A percentile compares a stretch with the other conserved stretches of the same genome.
Evolutionary conservation across 2,113 vertebrate genomes (phyloP).

Genomic region (Beaufortia kweichowensis): DNA sequence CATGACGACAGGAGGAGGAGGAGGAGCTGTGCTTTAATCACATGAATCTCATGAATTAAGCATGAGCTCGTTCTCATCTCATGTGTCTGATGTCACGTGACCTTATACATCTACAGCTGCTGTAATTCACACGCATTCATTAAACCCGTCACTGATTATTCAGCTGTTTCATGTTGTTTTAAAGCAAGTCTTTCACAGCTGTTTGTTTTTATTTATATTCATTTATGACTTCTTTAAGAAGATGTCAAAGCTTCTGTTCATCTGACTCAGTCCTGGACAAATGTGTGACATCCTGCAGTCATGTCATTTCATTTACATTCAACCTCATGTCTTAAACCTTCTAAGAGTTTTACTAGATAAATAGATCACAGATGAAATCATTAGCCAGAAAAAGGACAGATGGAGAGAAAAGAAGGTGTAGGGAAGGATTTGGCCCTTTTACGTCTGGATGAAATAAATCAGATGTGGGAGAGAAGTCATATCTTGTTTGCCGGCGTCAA

Average conservation of each 20-base stretch:
- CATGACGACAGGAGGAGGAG: background rate
- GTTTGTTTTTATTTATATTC: too few species aligned
- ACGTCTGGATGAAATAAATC: constrained; percentile 1
- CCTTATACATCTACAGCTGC: background rate
- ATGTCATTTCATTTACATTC: background rate
- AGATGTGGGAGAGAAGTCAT: background rate
- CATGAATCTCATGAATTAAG: constrained; percentile 35
- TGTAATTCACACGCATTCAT: background rate
- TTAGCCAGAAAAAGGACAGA: background rate
- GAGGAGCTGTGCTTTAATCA: constrained; percentile 15
- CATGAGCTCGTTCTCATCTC: constrained; percentile 27
- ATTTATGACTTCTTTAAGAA: too few species aligned
- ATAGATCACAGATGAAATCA: background rate
- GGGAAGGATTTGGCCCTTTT: background rate
- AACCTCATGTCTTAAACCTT: background rate
- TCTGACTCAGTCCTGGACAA: background rate
- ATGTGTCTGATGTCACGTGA: constrained; percentile 6
- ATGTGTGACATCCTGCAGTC: background rate
- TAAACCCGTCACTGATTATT: background rate
- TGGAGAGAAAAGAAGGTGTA: background rate
- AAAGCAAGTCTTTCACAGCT: background rate
- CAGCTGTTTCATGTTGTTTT: background rate
- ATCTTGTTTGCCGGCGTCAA: background rate
- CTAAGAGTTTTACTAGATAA: background rate
- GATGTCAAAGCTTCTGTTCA: background rate